These are phyloP conservation scores for Chlamydotis undulata DNA, from an alignment of 2,113 vertebrate species.

Conservation along the genomic window DNA sequence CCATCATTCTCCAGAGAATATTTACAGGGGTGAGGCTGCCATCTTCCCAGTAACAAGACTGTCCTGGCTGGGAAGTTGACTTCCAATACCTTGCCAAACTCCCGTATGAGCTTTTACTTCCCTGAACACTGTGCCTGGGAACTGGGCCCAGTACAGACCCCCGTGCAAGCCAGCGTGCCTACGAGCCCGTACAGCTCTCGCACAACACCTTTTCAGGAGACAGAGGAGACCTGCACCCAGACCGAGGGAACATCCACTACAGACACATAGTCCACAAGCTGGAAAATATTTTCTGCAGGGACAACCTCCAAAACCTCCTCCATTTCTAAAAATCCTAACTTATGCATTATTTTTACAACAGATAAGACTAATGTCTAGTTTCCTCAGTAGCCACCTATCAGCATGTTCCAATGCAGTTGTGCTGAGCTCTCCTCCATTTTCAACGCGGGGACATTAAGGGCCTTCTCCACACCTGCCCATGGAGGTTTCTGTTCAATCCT, in stretches of 20 bases:
- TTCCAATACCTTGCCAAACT: not conserved
- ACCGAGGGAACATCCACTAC: not conserved
- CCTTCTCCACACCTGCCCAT: not conserved
- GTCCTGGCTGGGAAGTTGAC: not conserved
- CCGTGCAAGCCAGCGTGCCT: not conserved
- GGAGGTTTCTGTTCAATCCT: not conserved
- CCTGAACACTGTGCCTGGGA: not conserved
- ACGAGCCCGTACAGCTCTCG: accelerated
- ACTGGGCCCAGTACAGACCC: not conserved
- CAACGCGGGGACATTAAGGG: not conserved
- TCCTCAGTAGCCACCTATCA: not conserved
- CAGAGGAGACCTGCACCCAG: not conserved
- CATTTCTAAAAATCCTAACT: not conserved
- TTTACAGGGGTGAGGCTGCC: not conserved
- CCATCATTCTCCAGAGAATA: not conserved
- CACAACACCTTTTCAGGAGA: not conserved
- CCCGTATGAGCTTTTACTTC: not conserved
- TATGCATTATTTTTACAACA: not conserved
- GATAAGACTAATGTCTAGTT: accelerated
- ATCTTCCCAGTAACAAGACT: not conserved
- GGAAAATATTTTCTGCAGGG: not conserved
- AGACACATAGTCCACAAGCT: not conserved
- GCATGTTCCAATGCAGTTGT: not conserved
- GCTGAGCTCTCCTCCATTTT: not conserved
- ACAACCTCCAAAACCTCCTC: not conserved